phyloP scores from a whole-genome alignment of 2,797 vertebrate genomes.

The Steatocranus sp. region DNA sequence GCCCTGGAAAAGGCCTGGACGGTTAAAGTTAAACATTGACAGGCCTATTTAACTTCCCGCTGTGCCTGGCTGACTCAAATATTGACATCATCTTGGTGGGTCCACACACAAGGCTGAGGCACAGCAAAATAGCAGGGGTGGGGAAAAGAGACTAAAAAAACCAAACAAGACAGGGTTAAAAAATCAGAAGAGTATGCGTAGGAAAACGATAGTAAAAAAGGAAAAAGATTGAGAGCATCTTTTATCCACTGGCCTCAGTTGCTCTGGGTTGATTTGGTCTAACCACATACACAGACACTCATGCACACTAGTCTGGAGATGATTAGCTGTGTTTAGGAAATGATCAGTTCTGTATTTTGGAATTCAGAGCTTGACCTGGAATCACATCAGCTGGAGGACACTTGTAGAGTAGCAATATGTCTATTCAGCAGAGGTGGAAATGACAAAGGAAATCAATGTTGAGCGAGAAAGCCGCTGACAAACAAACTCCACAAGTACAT shows the following conservation, averaged over 20 bases:
- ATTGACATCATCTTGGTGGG: constrained; percentile 56
- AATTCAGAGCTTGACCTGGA: constrained; percentile 43
- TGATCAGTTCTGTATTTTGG: constrained; percentile 51
- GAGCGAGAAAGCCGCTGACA: not conserved
- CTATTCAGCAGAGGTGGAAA: not conserved
- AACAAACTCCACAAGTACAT: not conserved
- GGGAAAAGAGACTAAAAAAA: constrained; percentile 1
- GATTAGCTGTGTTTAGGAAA: constrained; percentile 62
- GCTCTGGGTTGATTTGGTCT: constrained; percentile 27
- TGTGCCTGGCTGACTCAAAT: constrained; percentile 60
- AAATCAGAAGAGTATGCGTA: constrained; percentile 44
- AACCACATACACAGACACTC: constrained; percentile 35
- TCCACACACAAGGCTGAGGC: not conserved
- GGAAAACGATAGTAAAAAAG: constrained; percentile 15
- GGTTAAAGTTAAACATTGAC: constrained; percentile 67
- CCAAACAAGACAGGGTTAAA: not conserved
- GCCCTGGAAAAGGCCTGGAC: constrained; percentile 5
- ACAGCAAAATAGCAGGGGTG: constrained; percentile 1
- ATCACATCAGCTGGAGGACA: constrained; percentile 31
- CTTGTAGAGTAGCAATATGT: not conserved
- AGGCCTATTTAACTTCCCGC: constrained; percentile 55
- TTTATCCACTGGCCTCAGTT: constrained; percentile 14
- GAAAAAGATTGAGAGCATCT: constrained; percentile 7
- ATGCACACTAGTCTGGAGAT: constrained; percentile 45
- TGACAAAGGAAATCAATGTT: not conserved